Evolutionary conservation across 2,888 invertebrate genomes (phyloP).

Genomic region (Cheilosia vernalis): DNA sequence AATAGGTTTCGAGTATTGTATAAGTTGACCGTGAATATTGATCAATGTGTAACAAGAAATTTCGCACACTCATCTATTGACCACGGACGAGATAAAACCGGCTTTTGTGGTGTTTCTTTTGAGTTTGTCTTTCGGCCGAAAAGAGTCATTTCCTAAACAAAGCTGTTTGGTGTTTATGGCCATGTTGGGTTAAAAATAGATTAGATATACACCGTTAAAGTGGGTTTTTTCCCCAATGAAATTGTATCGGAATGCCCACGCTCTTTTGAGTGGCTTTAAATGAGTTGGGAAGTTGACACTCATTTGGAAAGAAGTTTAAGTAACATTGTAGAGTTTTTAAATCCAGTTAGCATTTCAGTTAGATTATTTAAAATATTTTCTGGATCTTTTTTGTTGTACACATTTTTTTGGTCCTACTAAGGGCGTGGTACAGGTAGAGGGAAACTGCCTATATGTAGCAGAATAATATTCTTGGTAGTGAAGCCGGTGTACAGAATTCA

Average conservation of each 20-base stretch:
- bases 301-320: background rate
- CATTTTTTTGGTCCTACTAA: too few relatives aligned
- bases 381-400: too few relatives aligned
- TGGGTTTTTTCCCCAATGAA: background rate
- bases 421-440: too few relatives aligned
- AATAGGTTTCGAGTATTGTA: constrained; percentile 5
- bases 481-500: too few relatives aligned
- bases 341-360: too few relatives aligned
- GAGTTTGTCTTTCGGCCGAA: constrained; percentile 8
- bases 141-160: constrained; percentile 22
- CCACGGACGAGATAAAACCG: constrained; percentile 26
- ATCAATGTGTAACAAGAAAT: constrained; percentile 32
- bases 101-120: constrained; percentile 32
- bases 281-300: background rate
- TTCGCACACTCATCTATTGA: constrained; percentile 15
- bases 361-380: too few relatives aligned
- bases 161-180: background rate
- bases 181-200: background rate
- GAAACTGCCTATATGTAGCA: too few relatives aligned
- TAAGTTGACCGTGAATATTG: constrained; percentile 52
- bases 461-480: too few relatives aligned
- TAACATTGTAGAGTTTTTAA: too few relatives aligned
- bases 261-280: too few relatives aligned
- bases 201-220: constrained; percentile 11
- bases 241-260: background rate